Evolutionary conservation across 2,888 invertebrate genomes (phyloP).

Genomic region (Ctenicera cuprea): DNA sequence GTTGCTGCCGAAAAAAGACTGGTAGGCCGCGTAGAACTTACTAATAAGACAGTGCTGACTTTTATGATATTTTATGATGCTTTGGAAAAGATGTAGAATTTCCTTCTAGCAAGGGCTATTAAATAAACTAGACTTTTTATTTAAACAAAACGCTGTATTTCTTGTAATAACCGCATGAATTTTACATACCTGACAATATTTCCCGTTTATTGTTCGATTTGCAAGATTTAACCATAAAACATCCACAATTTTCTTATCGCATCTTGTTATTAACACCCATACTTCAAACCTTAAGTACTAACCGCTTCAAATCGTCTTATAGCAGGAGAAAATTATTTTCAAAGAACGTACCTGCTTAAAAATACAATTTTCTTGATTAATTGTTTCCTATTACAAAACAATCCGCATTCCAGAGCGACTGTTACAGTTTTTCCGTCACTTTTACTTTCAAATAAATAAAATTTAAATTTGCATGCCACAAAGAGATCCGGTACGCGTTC

Average conservation of each 20-base stretch:
- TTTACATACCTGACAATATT: background rate
- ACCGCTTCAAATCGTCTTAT: no score
- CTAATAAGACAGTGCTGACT: constrained; percentile 50
- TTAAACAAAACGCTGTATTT: background rate
- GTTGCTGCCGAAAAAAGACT: constrained; percentile 54
- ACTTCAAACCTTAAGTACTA: no score
- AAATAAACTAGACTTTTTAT: constrained; percentile 4
- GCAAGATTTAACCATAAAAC: no score
- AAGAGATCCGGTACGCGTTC: constrained; percentile 29
- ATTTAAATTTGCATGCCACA: constrained; percentile 18
- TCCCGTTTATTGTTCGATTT: no score
- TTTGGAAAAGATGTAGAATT: constrained; percentile 30
- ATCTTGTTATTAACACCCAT: background rate
- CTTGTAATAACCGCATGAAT: background rate
- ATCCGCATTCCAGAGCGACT: constrained; percentile 20
- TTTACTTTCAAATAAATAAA: constrained; percentile 12
- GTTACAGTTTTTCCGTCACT: constrained; percentile 19
- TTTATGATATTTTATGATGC: constrained; percentile 48
- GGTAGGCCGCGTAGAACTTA: constrained; percentile 44
- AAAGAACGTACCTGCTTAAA: no score
- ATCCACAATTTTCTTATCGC: no score
- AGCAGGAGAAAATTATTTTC: no score
- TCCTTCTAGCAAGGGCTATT: constrained; percentile 24
- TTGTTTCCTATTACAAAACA: constrained; percentile 5
- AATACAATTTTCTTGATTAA: background rate